Conservation (phyloP, 2,888 invertebrate genomes). For the Slavum lentiscoides region DNA sequence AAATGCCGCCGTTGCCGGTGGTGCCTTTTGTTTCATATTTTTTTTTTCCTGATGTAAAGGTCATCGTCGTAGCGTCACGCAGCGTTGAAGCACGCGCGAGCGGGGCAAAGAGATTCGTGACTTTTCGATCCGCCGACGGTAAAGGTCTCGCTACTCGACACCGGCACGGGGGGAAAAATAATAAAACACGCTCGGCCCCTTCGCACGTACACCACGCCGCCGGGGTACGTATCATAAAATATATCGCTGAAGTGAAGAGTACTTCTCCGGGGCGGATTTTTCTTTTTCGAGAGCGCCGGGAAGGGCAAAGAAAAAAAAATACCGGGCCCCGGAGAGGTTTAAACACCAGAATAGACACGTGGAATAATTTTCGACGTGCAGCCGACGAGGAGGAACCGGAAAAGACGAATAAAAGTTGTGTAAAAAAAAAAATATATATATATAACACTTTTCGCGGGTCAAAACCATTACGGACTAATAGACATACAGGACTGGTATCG, state of each 20-base stretch:
- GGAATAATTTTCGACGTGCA: too few relatives aligned
- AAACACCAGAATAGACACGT: too few relatives aligned
- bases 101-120: conserved; percentile 35
- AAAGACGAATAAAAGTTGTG: too few relatives aligned
- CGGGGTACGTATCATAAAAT: background rate
- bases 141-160: conserved; percentile 45
- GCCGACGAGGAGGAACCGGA: too few relatives aligned
- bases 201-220: conserved; percentile 13
- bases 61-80: conserved; percentile 23
- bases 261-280: background rate
- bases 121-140: conserved; percentile 35
- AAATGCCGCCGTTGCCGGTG: conserved; percentile 6
- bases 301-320: too few relatives aligned
- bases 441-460: too few relatives aligned
- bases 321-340: too few relatives aligned
- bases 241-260: background rate
- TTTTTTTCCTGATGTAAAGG: conserved; percentile 21
- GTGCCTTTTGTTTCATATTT: conserved; percentile 27
- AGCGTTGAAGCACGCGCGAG: background rate
- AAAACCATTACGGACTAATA: too few relatives aligned
- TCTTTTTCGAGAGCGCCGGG: too few relatives aligned
- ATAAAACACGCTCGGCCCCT: conserved; percentile 5
- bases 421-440: too few relatives aligned
- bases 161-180: background rate
- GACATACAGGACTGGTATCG: too few relatives aligned